These are phyloP conservation scores for Chymomyza amoena DNA, from an alignment of 2,888 invertebrate genomes.

Conservation along the genomic window DNA sequence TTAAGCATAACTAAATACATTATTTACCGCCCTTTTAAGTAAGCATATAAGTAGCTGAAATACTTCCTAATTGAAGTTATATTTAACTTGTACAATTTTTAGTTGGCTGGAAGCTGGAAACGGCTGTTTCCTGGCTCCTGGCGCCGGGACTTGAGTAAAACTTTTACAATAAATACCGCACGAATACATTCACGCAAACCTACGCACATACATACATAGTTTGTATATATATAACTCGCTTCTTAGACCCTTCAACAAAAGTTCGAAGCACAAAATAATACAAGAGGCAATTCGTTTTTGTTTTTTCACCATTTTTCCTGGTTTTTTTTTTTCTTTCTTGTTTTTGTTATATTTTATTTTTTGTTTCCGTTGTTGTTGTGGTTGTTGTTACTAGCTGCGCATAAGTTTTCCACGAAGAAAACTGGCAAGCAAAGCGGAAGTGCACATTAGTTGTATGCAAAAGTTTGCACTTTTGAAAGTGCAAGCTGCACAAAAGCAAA, in stretches of 20 bases:
- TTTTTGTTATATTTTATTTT: not conserved
- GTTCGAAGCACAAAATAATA: conserved; percentile 67
- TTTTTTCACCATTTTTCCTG: conserved; percentile 2
- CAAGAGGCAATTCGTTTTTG: conserved; percentile 60
- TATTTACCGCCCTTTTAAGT: not conserved
- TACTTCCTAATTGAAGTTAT: not conserved
- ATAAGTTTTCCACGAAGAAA: conserved; percentile 38
- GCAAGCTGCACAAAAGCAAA: conserved; percentile 25
- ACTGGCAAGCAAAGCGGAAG: conserved; percentile 68
- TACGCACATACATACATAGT: conserved; percentile 15
- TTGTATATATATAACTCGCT: conserved; percentile 6
- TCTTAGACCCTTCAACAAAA: conserved; percentile 33
- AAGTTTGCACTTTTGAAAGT: conserved; percentile 54
- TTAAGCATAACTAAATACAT: not conserved
- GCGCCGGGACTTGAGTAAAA: conserved; percentile 8
- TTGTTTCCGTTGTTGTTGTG: not conserved
- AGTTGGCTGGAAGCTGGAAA: not conserved
- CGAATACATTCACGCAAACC: conserved; percentile 10
- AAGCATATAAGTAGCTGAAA: not conserved
- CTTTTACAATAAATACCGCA: conserved; percentile 40
- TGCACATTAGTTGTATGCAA: conserved; percentile 72
- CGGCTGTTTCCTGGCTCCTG: not conserved
- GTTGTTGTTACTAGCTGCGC: not conserved
- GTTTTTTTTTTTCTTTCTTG: not conserved
- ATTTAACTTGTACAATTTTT: not conserved